Conservation (phyloP, 2,888 invertebrate genomes). For the Eumacrocentrus americanus region DNA sequence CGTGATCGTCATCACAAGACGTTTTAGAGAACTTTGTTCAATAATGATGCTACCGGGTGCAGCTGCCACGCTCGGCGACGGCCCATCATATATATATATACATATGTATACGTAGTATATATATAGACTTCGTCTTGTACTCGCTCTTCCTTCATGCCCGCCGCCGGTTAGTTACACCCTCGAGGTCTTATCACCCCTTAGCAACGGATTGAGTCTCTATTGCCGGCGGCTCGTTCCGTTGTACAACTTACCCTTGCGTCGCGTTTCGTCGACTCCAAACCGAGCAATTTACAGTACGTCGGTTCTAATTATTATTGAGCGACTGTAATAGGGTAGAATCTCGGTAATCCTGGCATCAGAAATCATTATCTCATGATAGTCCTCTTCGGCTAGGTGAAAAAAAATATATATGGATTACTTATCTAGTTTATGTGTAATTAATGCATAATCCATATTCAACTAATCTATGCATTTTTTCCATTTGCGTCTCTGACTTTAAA, state of each 20-base stretch:
- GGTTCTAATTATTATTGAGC: slow-evolving; percentile 6
- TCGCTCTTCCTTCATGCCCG: slow-evolving; percentile 30
- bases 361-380: background rate
- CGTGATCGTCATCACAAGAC: slow-evolving; percentile 43
- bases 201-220: slow-evolving; percentile 42
- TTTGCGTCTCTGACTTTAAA: no score
- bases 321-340: background rate
- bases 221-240: slow-evolving; percentile 34
- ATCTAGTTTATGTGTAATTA: no score
- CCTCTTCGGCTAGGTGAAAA: no score
- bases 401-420: no score
- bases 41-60: slow-evolving; percentile 46
- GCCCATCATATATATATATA: background rate
- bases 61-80: slow-evolving; percentile 32
- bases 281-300: slow-evolving; percentile 12
- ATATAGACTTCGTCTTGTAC: slow-evolving; percentile 13
- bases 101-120: no score
- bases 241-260: slow-evolving; percentile 13
- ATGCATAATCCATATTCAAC: no score
- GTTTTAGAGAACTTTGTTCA: slow-evolving; percentile 44
- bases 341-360: background rate
- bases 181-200: slow-evolving; percentile 49
- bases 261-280: slow-evolving; percentile 27
- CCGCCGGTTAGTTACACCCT: slow-evolving; percentile 48
- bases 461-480: no score